Base-by-base conservation (phyloP, 1,140 invertebrate species). In the Phthorimaea operculella region DNA sequence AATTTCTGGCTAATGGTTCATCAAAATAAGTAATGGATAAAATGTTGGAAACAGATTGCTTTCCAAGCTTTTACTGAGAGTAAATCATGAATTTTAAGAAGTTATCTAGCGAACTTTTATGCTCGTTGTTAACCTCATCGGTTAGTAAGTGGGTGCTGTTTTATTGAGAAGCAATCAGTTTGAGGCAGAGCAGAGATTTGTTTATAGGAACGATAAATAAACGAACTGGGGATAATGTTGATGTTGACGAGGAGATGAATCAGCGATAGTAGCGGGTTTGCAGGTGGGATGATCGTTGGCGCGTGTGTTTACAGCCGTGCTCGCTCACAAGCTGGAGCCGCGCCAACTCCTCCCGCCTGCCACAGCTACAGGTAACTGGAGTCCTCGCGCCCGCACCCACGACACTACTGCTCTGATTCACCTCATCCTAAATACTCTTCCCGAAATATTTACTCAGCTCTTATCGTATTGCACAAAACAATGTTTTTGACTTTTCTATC, bases 281-380 rank as follows among this genome's bases (percentile, higher is more conserved):
- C 21, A 28, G 21, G 21, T 47, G 44, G 11, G 44, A 15, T 2
- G 36, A 11, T 16, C 44, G 14, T 48, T 50, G 18, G 21, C 12
- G 7, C 15, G 48, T 11, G 48, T 50, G 48, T 50, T 50, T 47
- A 47, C 44, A 50, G 48, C 45, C 11, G 44, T 18, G 16, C 15
- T 17, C 48, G 48, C 18, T 5, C 48, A 5, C 64, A 66, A 55
- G 33, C 74, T 83, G 79, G 79, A 74, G 55, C 56, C 36, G 33
- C 59, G 79, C 79, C 79, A 83, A 76, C 63, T 77, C 67, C 72
- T 73, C 72, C 75, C 65, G 63, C 75, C 73, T 76, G 21, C 77
- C 76, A 82, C 79, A 83, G 79, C 77, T 77, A 82, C 79, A 83
- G 79, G 79, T 83, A 80, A 69, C 74, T 74, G 65, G 66, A 76